phyloP scores from a whole-genome alignment of 2,797 vertebrate species.

The Ctenosaura bakeri region DNA sequence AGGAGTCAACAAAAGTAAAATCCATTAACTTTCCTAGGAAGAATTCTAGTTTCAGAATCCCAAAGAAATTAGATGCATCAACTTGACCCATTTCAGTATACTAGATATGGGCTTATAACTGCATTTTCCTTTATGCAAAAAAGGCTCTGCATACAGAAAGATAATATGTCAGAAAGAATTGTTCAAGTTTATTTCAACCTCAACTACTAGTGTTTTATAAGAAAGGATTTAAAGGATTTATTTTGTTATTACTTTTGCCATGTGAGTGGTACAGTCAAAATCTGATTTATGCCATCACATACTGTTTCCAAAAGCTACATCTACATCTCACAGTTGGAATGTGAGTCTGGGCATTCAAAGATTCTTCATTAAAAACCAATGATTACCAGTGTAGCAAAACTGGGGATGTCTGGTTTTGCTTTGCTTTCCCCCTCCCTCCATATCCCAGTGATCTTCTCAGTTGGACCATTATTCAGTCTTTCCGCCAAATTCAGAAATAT shows the following conservation, averaged over 20 bases:
- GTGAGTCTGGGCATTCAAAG: not conserved
- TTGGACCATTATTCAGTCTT: not conserved
- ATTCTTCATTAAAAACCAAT: not conserved
- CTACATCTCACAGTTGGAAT: not conserved
- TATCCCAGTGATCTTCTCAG: not conserved
- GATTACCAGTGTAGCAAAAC: not conserved
- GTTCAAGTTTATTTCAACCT: not conserved
- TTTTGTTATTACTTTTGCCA: not conserved
- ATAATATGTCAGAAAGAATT: not conserved
- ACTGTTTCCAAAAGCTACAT: not conserved
- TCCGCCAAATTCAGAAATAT: not conserved
- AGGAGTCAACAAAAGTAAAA: not conserved
- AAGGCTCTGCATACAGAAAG: not conserved
- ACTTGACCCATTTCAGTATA: not conserved
- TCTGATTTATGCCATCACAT: not conserved
- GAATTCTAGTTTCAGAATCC: not conserved
- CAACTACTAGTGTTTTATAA: not conserved
- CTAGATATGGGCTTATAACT: not conserved
- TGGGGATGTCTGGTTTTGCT: not conserved
- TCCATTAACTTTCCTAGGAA: not conserved
- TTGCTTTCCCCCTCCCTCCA: not conserved
- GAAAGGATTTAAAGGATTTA: not conserved
- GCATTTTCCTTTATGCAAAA: not conserved
- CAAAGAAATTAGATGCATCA: not conserved
- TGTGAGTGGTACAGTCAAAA: conserved; percentile 7